phyloP scores from a whole-genome alignment of 92 coral and sea anemone genomes.

The Paragorgia papillata region DNA sequence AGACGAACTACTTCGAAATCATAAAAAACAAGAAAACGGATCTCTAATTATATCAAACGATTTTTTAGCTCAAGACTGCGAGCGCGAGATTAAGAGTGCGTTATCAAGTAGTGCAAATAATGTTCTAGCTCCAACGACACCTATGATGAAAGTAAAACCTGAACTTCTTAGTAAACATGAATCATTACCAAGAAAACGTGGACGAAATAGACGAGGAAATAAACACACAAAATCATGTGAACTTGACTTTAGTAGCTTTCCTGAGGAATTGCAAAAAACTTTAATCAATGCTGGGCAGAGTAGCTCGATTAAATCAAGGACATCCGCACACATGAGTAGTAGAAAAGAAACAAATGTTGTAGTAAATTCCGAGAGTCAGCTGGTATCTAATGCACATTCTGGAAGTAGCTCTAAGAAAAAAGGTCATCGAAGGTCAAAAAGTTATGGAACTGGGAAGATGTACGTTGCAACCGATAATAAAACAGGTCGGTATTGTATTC shows the following conservation, averaged over 20 bases:
- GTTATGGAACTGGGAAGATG: slow-evolving; percentile 76
- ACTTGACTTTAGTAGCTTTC: slow-evolving; percentile 70
- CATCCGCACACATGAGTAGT: neutral
- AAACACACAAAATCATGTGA: slow-evolving; percentile 96
- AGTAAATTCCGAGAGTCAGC: neutral
- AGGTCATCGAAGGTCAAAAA: slow-evolving; percentile 88
- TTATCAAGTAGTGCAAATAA: slow-evolving; percentile 70
- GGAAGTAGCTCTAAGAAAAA: slow-evolving; percentile 71
- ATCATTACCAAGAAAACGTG: slow-evolving; percentile 38
- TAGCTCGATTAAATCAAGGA: slow-evolving; percentile 56
- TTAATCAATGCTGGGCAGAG: slow-evolving; percentile 70
- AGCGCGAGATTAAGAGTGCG: slow-evolving; percentile 68
- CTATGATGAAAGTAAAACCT: slow-evolving; percentile 26
- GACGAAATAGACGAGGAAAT: slow-evolving; percentile 45
- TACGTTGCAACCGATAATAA: slow-evolving; percentile 74
- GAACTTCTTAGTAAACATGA: slow-evolving; percentile 10
- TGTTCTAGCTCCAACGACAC: slow-evolving; percentile 42
- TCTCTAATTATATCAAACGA: slow-evolving; percentile 37
- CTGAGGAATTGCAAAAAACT: slow-evolving; percentile 92
- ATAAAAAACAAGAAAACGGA: slow-evolving; percentile 12
- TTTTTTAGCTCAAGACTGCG: slow-evolving; percentile 30
- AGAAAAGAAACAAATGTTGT: slow-evolving; percentile 13
- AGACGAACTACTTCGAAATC: slow-evolving; percentile 15
- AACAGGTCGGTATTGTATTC: slow-evolving; percentile 5
- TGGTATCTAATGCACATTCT: neutral